These are phyloP conservation scores for Sycophila sp. DNA, from an alignment of 1,140 invertebrate genomes.

Conservation along the genomic window DNA sequence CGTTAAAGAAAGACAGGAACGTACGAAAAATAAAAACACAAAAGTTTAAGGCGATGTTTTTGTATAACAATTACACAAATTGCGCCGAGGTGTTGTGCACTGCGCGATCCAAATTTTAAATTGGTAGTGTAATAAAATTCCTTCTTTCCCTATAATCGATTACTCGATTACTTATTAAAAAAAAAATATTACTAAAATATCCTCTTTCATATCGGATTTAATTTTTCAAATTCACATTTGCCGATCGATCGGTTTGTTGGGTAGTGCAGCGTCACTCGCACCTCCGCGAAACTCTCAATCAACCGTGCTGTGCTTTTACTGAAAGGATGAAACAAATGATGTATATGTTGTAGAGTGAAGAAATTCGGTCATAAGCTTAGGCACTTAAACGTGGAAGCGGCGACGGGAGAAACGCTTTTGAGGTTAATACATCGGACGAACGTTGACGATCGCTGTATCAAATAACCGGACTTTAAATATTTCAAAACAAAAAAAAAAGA, in stretches of 20 bases:
- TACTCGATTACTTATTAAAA: too few species aligned
- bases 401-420: slow-evolving; percentile 21
- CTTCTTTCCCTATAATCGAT: too few species aligned
- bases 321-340: slow-evolving; percentile 25
- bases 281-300: slow-evolving; percentile 36
- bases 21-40: neutral
- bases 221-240: neutral
- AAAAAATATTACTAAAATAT: too few species aligned
- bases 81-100: slow-evolving; percentile 23
- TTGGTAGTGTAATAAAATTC: too few species aligned
- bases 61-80: slow-evolving; percentile 31
- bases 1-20: too few species aligned
- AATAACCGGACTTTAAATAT: neutral
- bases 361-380: slow-evolving; percentile 10
- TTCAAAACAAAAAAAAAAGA: neutral
- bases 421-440: neutral
- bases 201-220: too few species aligned
- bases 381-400: neutral
- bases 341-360: neutral
- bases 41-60: slow-evolving; percentile 10
- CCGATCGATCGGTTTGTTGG: slow-evolving; percentile 18
- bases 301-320: slow-evolving; percentile 37
- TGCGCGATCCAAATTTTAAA: slow-evolving; percentile 19
- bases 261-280: slow-evolving; percentile 30
- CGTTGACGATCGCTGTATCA: slow-evolving; percentile 18